phyloP scores from a whole-genome alignment of 2,888 invertebrate species.

The Polymixis lichenea region DNA sequence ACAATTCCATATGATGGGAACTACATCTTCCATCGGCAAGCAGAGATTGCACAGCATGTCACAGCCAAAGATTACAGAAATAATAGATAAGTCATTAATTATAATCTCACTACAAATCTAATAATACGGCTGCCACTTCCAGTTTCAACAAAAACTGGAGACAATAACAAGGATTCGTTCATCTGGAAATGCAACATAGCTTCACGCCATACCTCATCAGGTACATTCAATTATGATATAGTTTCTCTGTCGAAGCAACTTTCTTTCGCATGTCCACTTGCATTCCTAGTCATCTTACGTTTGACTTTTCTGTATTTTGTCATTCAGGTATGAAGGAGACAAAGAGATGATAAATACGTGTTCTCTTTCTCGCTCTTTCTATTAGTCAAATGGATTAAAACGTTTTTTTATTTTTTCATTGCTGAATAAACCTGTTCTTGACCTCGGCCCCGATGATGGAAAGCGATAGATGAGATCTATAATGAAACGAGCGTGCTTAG shows the following conservation, averaged over 20 bases:
- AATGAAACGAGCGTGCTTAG: too few relatives aligned
- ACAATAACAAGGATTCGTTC: conserved; percentile 52
- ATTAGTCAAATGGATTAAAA: neutral
- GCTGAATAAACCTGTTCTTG: too few relatives aligned
- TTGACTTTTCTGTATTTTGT: conserved; percentile 34
- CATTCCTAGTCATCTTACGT: conserved; percentile 55
- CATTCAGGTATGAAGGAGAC: conserved; percentile 21
- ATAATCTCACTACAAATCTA: neutral
- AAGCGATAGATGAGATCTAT: too few relatives aligned
- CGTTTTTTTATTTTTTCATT: too few relatives aligned
- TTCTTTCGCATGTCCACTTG: conserved; percentile 62
- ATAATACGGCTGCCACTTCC: conserved; percentile 9
- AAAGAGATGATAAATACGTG: neutral
- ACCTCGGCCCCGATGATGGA: too few relatives aligned
- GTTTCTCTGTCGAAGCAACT: conserved; percentile 65
- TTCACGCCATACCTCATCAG: conserved; percentile 62
- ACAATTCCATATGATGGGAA: neutral
- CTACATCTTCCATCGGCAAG: neutral
- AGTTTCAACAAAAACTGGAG: conserved; percentile 38
- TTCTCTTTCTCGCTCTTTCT: neutral
- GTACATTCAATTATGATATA: conserved; percentile 36
- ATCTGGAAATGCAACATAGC: conserved; percentile 62
- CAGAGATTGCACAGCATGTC: neutral
- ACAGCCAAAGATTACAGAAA: neutral
- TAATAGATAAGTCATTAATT: neutral